Evolutionary conservation across 2,113 vertebrate genomes (phyloP).

Genomic region (Isichthys henryi): DNA sequence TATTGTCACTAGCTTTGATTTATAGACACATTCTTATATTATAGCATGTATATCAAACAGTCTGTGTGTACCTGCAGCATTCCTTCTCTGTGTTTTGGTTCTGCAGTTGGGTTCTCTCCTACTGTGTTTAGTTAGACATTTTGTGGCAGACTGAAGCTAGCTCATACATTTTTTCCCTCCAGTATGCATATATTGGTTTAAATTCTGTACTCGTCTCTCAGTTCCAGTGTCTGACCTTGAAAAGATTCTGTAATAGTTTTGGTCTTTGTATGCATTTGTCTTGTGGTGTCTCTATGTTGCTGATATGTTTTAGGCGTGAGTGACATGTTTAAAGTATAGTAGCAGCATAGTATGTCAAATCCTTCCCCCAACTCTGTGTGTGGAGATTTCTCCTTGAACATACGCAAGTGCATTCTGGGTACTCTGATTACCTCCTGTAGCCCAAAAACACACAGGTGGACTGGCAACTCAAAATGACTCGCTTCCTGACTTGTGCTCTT

Average conservation of each 20-base stretch:
- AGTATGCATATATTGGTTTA: not conserved
- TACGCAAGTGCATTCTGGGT: not conserved
- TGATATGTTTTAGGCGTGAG: too few relatives aligned
- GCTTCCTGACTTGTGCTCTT: too few relatives aligned
- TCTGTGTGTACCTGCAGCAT: not conserved
- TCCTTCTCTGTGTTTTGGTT: not conserved
- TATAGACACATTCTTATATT: not conserved
- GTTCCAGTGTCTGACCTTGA: too few relatives aligned
- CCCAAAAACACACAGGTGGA: not conserved
- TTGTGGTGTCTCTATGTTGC: too few relatives aligned
- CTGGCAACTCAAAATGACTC: not conserved
- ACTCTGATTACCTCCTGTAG: too few relatives aligned
- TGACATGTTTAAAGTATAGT: too few relatives aligned
- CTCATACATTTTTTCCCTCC: not conserved
- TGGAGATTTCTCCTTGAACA: not conserved
- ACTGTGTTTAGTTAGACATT: not conserved
- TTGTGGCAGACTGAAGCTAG: not conserved
- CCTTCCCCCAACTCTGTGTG: not conserved
- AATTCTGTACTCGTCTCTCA: not conserved
- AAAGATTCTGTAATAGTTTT: too few relatives aligned
- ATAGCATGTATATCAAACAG: not conserved
- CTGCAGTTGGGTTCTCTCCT: not conserved
- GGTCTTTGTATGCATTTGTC: too few relatives aligned
- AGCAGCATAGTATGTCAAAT: not conserved
- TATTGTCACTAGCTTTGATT: not conserved